Evolutionary conservation across 2,888 invertebrate genomes (phyloP).

Genomic region (Drosophila leonis): DNA sequence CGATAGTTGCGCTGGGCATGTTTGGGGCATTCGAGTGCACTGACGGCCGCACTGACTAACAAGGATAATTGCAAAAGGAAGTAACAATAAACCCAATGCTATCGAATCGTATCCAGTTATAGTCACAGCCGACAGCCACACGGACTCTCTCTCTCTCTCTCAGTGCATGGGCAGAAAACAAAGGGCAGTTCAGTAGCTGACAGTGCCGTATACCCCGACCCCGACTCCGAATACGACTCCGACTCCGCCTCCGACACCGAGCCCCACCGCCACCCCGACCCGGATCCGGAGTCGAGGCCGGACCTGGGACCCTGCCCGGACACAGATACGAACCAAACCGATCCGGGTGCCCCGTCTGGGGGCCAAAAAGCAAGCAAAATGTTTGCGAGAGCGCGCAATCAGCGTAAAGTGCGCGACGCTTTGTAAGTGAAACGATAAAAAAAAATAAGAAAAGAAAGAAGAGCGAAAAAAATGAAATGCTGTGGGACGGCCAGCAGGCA

Average conservation of each 20-base stretch:
- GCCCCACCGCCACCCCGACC: constrained; percentile 9
- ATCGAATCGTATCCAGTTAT: constrained; percentile 64
- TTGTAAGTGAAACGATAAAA: constrained; percentile 79
- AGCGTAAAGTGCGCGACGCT: constrained; percentile 79
- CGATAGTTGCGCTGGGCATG: constrained; percentile 38
- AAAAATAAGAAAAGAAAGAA: constrained; percentile 3
- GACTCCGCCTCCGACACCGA: background rate
- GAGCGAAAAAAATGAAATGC: background rate
- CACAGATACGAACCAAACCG: constrained; percentile 21
- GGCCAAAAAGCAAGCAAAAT: constrained; percentile 57
- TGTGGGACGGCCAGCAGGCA: constrained; percentile 4
- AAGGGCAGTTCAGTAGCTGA: constrained; percentile 22
- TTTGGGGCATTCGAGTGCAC: constrained; percentile 41
- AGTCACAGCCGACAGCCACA: constrained; percentile 26
- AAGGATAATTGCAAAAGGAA: constrained; percentile 78
- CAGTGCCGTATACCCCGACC: background rate
- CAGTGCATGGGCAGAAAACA: constrained; percentile 32
- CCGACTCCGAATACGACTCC: background rate
- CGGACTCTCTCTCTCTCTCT: background rate
- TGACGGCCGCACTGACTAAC: constrained; percentile 55
- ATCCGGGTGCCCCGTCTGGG: constrained; percentile 36
- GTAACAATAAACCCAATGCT: constrained; percentile 78
- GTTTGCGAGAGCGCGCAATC: constrained; percentile 76
- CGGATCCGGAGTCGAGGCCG: constrained; percentile 8
- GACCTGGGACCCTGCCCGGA: constrained; percentile 12